Evolutionary conservation across 2,113 vertebrate species (phyloP), one percentile per base, ranked within the genome.

Genomic region (Anoplopoma fimbria): DNA sequence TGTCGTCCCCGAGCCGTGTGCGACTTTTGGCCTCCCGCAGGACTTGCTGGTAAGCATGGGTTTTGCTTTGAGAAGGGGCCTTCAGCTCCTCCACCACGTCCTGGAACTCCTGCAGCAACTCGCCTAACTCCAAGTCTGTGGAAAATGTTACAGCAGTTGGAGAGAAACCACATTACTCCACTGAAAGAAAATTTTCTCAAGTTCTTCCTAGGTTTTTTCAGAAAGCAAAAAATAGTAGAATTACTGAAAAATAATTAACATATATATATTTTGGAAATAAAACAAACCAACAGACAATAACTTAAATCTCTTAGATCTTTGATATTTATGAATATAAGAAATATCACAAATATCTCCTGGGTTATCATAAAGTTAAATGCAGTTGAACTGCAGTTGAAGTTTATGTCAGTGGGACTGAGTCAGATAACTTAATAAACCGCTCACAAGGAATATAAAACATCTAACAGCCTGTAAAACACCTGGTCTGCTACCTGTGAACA

Each of bases 91-190:
- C 90, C 89, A 94, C 93, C 82, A 95, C 94, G 67, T 93, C 93
- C 78, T 95, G 89, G 89, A 96, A 96, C 89, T 96, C 95, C 80
- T 94, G 94, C 75, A 96, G 92, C 76, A 95, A 53, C 27, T 95
- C 95, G 1, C 83, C 93, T 17, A 96, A 83, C 63, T 95, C 95
- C 64, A 95, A 34, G 75, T 93, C 95, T 96, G 87, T n/a, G 89
- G 91, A 90, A 94, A 91, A 87, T 76, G 47, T 88, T 87, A 92
- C 86, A 77, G 60, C 58, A 60, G 73, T 79, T 67, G 27, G 78
- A 84, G 40, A 75, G 55, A 81, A 84, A 58, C 38, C 61, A 6
- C 65, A 60, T 75, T 62, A 87, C 42, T 62, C 36, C 58, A 64
- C 77, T 69, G 31, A 38, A 33, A 68, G 65, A 61, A 77, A 75